Evolutionary conservation across 37 sponge, comb jelly and placozoan species (phyloP).

Genomic region (Dysidea cf. avara): DNA sequence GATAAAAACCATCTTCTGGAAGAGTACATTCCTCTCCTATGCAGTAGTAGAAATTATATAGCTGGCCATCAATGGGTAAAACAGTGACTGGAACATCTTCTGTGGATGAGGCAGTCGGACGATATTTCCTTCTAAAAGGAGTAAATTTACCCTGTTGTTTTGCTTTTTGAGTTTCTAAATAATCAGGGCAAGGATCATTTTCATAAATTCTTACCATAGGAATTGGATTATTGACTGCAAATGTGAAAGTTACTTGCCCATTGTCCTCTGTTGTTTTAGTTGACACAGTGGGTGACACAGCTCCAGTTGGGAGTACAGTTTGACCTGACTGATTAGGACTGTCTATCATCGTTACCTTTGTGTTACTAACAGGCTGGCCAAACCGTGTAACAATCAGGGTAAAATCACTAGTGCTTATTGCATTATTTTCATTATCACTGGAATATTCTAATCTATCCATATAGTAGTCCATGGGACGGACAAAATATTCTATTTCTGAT

Average conservation of each 20-base stretch:
- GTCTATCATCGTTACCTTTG: background rate
- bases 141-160: background rate
- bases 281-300: background rate
- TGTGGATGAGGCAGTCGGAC: no score
- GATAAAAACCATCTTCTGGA: background rate
- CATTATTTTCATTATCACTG: no score
- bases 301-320: background rate
- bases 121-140: background rate
- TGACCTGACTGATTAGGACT: background rate
- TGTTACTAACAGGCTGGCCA: constrained; percentile 21
- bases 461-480: constrained; percentile 21
- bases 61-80: constrained; percentile 58
- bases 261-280: background rate
- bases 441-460: background rate
- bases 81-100: no score
- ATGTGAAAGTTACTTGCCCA: background rate
- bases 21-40: background rate
- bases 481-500: constrained; percentile 1
- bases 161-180: background rate
- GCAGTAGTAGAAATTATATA: constrained; percentile 36
- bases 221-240: background rate
- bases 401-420: background rate
- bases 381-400: constrained; percentile 17
- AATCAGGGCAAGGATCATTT: background rate
- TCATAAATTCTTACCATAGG: background rate